Conservation (phyloP, 2,797 vertebrate genomes). For the Taenioides sp. region DNA sequence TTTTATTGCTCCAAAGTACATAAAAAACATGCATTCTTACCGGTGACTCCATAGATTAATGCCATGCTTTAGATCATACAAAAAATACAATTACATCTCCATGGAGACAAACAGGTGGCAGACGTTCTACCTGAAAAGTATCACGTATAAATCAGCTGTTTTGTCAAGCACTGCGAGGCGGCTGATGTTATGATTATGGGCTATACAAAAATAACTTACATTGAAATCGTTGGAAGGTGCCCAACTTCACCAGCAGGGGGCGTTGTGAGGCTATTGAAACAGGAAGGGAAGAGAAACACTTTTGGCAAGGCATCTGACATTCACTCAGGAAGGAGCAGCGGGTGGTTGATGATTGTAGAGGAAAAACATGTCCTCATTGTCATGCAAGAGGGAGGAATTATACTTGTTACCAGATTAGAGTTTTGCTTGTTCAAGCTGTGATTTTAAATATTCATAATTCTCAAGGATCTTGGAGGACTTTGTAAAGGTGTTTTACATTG, state of each 20-base stretch:
- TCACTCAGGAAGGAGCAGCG: conserved; percentile 51
- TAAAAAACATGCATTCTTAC: no score
- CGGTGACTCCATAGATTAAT: no score
- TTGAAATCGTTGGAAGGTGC: conserved; percentile 60
- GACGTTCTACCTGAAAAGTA: no score
- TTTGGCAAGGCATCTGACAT: conserved; percentile 57
- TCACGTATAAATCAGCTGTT: no score
- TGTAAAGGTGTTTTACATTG: conserved; percentile 15
- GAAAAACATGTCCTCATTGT: conserved; percentile 51
- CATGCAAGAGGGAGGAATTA: conserved; percentile 53
- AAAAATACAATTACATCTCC: no score
- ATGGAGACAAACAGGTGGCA: no score
- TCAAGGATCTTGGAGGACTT: conserved; percentile 34
- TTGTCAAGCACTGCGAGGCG: no score
- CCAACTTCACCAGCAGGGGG: conserved; percentile 61
- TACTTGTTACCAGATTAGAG: conserved; percentile 43
- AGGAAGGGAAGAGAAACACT: conserved; percentile 37
- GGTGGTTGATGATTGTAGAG: conserved; percentile 65
- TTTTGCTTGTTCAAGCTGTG: conserved; percentile 54
- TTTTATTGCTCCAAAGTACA: no score
- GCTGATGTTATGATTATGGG: no score
- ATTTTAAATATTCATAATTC: conserved; percentile 63
- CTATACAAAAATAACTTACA: no score
- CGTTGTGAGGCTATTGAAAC: conserved; percentile 65
- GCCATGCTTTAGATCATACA: no score